Base-by-base conservation (phyloP, 2,888 invertebrate genomes). In the Malachius bipustulatus region DNA sequence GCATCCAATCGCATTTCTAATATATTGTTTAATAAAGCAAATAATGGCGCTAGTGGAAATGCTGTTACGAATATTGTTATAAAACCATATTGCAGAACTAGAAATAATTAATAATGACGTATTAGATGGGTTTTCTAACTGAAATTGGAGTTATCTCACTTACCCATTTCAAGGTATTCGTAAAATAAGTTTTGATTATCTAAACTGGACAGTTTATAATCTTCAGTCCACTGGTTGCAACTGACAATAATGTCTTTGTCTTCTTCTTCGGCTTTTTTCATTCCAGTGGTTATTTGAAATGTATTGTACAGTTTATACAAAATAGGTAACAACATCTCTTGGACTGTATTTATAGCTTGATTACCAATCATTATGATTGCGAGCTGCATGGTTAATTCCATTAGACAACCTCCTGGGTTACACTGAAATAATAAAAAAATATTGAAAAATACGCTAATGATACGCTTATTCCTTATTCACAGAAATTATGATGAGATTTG, bases 81-180 rank as follows among this genome's bases (percentile, higher is more conserved):
- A 54, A 88, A 88, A 2, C 88, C 88, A 63, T 79, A 89, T 60
- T 88, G 88, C 13, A 88, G 65, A 35, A 85, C 85, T 83, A 55
- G 14, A 66, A 62, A 42, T 31, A 31, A 35, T n/a, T n/a, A n/a
- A n/a, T n/a, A n/a, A n/a, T n/a, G n/a, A n/a, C n/a, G n/a, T n/a
- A 6, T 19, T 8, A 19, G 6, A 19, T 8, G n/a, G 24, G 6
- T 19, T 19, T n/a, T 8, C n/a, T 8, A 19, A 19, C n/a, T 19
- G 6, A 19, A 8, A 19, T 19, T 19, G 24, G 6, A n/a, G 24
- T n/a, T 19, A n/a, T n/a, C n/a, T n/a, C n/a, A 19, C 24, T 59
- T 56, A 82, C 82, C 76, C 84, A 89, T 87, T 70, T 88, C 87
- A 35, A 88, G 65, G 62, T 88, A 88, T 60, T 88, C 87, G 30